Evolutionary conservation across 2,888 invertebrate species (phyloP), one percentile per base, ranked within the genome.

Genomic region (Amorpha juglandis): DNA sequence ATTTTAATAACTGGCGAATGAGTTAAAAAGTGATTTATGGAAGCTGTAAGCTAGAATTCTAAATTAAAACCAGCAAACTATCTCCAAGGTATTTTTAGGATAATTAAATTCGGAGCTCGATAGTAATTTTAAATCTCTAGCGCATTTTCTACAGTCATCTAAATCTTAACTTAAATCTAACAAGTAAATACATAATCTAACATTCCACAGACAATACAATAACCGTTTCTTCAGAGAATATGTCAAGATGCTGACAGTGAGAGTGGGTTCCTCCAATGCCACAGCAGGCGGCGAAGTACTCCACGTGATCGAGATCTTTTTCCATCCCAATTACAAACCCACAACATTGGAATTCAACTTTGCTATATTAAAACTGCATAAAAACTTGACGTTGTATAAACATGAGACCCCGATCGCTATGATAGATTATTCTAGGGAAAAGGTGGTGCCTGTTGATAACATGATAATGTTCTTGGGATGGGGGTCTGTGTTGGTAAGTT

Each of bases 271-370:
- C 6, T 74, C 80, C 16, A 92, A 93, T 77, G 90, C 91, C 1
- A 88, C 90, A 0, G 68, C 79, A 0, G 92, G 92, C 0, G 92
- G 92, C 0, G 84, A 88, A 9, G 21, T 87, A 0, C 72, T 86
- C 4, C 75, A 80, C 0, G 89, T 92, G 11, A 68, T 84, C 0
- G 91, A 91, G 69, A 89, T 92, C 69, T 86, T 83, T 80, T 93
- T 92, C 83, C 92, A 93, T 27, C 92, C 92, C 1, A 92, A 92
- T 81, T 93, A 93, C 77, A 91, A 91, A 70, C 91, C 92, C 0
- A 77, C 82, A 11, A 90, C 84, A 0, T 68, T 93, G 66, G 88
- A 89, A 63, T 92, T 90, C 77, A 92, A 93, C 78, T 83, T 87
- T 51, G 92, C 91, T 0, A 80, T 91, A 0, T 64, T 92, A 12